Base-by-base conservation (phyloP, 2,888 invertebrate genomes). In the Polymixis flavicincta region DNA sequence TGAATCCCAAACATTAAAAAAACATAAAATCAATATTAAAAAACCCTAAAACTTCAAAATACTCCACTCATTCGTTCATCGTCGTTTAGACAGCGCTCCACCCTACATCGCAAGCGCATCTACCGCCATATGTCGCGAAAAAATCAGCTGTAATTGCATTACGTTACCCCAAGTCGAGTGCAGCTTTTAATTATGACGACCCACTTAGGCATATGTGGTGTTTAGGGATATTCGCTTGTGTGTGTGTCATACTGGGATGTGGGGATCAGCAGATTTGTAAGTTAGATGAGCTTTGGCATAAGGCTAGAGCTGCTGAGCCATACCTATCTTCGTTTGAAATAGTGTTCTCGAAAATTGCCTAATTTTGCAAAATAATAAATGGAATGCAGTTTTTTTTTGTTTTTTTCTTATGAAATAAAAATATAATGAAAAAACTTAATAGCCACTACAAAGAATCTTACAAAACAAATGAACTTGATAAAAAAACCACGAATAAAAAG, bases 91-190 rank as follows among this genome's bases (percentile, higher is more conserved):
- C 92, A 71, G 45, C 32, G 92, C 92, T 92, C 87, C 93, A 93
- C 76, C 80, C 80, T 89, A 87, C 87, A 81, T 69, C 67, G 83
- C 88, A 85, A 89, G 88, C 87, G 90, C 89, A 91, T 88, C 89
- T 87, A 71, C 83, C 79, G 95, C 96, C 96, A 96, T 96, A 96
- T 96, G 96, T 94, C 95, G 96, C 94, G 95, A 96, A 96, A 96
- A 96, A 95, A 95, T 95, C 93, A 89, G 90, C 91, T 90, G 92
- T 96, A 96, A 96, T 96, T 96, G 95, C 94, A 96, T 96, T 96
- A 96, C 90, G 93, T 91, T 92, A 93, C 96, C 95, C 95, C 89
- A 92, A 94, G 94, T 93, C 88, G 92, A 93, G 88, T 87, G 92
- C 91, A 87, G 92, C 93, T 93, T 95, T 95, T 96, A 96, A 96